A percentile compares a stretch with the other conserved stretches of the same genome.
Evolutionary conservation across 2,797 vertebrate species (phyloP).

Genomic region (Kryptolebias ocellatus): DNA sequence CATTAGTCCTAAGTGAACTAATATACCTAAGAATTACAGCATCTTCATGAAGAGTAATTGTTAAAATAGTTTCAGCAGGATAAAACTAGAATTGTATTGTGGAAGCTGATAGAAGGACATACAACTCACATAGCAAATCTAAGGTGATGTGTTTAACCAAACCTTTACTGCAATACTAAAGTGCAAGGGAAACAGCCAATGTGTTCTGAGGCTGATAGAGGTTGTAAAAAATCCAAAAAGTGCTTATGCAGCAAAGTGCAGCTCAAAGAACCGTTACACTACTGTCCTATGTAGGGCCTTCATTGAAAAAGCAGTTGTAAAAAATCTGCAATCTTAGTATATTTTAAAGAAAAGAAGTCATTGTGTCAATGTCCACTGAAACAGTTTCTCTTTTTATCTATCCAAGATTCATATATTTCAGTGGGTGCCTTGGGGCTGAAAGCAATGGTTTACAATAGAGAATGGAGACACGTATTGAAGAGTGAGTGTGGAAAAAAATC

Average conservation of each 20-base stretch:
- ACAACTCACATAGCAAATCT: slow-evolving; percentile 22
- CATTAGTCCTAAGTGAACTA: slow-evolving; percentile 1
- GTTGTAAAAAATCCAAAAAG: slow-evolving; percentile 17
- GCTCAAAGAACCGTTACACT: not conserved
- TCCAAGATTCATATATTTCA: slow-evolving; percentile 31
- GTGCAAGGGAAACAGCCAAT: slow-evolving; percentile 13
- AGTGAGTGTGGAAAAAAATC: slow-evolving; percentile 5
- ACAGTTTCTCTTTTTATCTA: slow-evolving; percentile 26
- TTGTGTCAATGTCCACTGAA: slow-evolving; percentile 19
- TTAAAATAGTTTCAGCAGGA: slow-evolving; percentile 39
- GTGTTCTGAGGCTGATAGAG: slow-evolving; percentile 3
- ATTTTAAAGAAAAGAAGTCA: slow-evolving; percentile 23
- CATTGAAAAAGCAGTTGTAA: not conserved
- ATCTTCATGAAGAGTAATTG: slow-evolving; percentile 40
- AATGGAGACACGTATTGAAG: slow-evolving; percentile 26
- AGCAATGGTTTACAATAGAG: slow-evolving; percentile 22
- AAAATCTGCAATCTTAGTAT: slow-evolving; percentile 20
- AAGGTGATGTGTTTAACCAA: slow-evolving; percentile 32
- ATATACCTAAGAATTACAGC: slow-evolving; percentile 27
- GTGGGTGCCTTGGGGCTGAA: not conserved
- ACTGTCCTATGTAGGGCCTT: slow-evolving; percentile 20
- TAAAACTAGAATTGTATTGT: slow-evolving; percentile 32
- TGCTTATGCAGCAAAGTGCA: slow-evolving; percentile 9
- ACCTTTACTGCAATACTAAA: slow-evolving; percentile 11
- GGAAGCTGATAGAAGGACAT: slow-evolving; percentile 27